Percentiles rank a stretch among this genome's conserved stretches.
Evolutionary conservation across 2,888 invertebrate genomes (phyloP).

Genomic region (Meghimatium bilineatum): DNA sequence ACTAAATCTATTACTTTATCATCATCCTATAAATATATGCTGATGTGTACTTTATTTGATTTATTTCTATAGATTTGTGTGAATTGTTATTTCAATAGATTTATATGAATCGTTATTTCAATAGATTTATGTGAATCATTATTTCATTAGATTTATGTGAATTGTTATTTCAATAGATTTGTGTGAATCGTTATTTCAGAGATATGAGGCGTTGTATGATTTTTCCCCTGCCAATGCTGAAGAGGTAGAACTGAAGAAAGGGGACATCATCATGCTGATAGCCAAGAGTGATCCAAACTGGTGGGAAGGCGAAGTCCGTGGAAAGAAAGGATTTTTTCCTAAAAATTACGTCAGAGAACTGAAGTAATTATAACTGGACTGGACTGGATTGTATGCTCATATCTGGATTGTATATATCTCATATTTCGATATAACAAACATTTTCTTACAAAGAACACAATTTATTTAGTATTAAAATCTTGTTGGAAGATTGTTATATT

Average conservation of each 20-base stretch:
- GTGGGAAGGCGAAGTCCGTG: conserved; percentile 88
- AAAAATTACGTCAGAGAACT: conserved; percentile 40
- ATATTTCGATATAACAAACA: not conserved
- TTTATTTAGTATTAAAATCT: too few species aligned
- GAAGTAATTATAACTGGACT: not conserved
- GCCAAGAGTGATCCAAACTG: conserved; percentile 90
- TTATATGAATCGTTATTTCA: too few species aligned
- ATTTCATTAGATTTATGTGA: too few species aligned
- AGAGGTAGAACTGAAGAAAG: conserved; percentile 96
- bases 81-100: too few species aligned
- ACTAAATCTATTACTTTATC: too few species aligned
- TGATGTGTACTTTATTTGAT: too few species aligned
- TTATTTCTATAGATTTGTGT: too few species aligned
- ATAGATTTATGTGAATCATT: too few species aligned
- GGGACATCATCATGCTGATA: conserved; percentile 97
- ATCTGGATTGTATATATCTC: not conserved
- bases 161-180: not conserved
- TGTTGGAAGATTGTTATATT: not conserved
- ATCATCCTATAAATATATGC: too few species aligned
- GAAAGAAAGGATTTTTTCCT: conserved; percentile 49
- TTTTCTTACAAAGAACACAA: not conserved
- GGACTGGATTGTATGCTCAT: not conserved
- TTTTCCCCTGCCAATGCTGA: conserved; percentile 98
- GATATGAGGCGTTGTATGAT: conserved; percentile 97
- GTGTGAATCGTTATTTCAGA: conserved; percentile 42